These are phyloP conservation scores for Macquaria ambigua DNA, from an alignment of 2,113 vertebrate genomes.

Conservation along the genomic window DNA sequence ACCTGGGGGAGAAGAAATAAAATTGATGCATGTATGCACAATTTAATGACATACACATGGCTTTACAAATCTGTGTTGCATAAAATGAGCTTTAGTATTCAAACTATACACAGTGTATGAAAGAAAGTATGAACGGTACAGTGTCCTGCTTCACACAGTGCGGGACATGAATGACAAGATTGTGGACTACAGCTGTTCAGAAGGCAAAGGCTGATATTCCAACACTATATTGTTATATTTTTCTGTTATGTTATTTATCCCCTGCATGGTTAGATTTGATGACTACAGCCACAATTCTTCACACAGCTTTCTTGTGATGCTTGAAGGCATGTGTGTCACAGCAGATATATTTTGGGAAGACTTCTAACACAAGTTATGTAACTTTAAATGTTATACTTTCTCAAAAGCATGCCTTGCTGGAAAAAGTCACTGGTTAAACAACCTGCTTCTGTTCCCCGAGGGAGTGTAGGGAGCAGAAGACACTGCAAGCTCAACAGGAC, in stretches of 20 bases:
- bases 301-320: neutral
- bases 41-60: neutral
- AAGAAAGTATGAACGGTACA: neutral
- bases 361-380: neutral
- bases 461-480: neutral
- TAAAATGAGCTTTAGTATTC: neutral
- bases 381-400: neutral
- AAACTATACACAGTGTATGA: neutral
- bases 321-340: constrained; percentile 1
- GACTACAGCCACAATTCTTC: neutral
- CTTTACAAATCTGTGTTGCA: neutral
- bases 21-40: neutral
- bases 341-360: neutral
- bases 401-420: neutral
- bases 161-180: neutral
- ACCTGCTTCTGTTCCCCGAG: neutral
- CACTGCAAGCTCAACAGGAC: neutral
- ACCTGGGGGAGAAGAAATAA: neutral
- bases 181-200: neutral
- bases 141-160: neutral
- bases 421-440: neutral
- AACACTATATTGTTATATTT: neutral
- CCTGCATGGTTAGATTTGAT: neutral
- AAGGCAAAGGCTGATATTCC: neutral
- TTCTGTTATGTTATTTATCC: neutral